Percentiles rank a stretch among this genome's conserved stretches.
Conservation (phyloP, 1,140 invertebrate genomes). For the Harpegnathos saltator region DNA sequence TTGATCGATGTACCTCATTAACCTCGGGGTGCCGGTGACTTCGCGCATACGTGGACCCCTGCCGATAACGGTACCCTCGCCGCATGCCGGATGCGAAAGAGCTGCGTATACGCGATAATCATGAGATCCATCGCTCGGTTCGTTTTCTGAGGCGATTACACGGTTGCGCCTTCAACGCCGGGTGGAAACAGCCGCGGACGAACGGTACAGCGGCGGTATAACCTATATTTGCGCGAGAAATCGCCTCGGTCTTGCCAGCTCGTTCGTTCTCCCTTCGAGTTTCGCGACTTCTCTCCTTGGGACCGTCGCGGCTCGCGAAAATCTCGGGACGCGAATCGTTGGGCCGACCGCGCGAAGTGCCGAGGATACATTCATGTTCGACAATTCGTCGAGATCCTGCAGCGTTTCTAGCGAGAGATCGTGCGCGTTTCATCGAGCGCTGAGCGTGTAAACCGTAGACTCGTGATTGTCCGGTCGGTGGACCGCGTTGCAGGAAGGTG, state of each 20-base stretch:
- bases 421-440: too few relatives aligned
- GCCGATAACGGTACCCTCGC: slow-evolving; percentile 27
- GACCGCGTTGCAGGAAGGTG: slow-evolving; percentile 24
- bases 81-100: slow-evolving; percentile 14
- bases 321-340: too few relatives aligned
- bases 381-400: too few relatives aligned
- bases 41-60: slow-evolving; percentile 9
- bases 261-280: too few relatives aligned
- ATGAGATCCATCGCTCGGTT: slow-evolving; percentile 7
- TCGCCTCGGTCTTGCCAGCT: too few relatives aligned
- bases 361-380: too few relatives aligned
- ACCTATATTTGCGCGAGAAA: neutral
- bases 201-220: neutral
- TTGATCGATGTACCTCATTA: neutral
- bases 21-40: slow-evolving; percentile 32
- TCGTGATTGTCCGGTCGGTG: neutral
- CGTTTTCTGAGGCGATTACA: slow-evolving; percentile 25
- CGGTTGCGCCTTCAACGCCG: neutral
- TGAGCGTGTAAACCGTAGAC: neutral
- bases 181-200: neutral
- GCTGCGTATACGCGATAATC: slow-evolving; percentile 21
- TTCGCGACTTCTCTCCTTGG: too few relatives aligned
- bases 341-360: too few relatives aligned
- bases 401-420: too few relatives aligned
- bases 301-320: too few relatives aligned